Percentiles rank a stretch among this genome's conserved stretches.
Conservation (phyloP, 2,113 vertebrate genomes). For the Rostratula benghalensis region DNA sequence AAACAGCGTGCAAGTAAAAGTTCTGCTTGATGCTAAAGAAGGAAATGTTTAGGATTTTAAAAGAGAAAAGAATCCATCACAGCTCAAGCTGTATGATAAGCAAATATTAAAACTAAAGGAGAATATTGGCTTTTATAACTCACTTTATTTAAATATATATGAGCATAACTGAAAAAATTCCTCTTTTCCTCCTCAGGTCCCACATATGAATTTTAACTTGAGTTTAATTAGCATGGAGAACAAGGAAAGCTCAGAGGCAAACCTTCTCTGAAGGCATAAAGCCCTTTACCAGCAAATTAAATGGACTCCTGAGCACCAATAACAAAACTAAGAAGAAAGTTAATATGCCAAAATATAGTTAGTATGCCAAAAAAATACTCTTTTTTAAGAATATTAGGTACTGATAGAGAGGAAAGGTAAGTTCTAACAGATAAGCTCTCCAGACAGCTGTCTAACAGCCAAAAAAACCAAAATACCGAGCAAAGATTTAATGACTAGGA, state of each 20-base stretch:
- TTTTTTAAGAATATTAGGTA: background rate
- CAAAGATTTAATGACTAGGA: background rate
- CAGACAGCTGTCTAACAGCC: background rate
- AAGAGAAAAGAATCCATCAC: background rate
- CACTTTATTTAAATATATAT: background rate
- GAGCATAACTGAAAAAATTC: background rate
- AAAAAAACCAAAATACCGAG: background rate
- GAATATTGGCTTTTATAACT: background rate
- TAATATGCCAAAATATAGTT: background rate
- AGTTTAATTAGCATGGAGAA: background rate
- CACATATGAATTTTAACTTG: background rate
- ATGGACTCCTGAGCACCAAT: background rate
- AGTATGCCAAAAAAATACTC: background rate
- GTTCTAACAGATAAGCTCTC: background rate
- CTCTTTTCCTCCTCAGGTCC: background rate
- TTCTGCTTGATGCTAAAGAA: background rate
- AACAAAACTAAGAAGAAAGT: background rate
- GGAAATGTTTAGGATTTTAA: background rate
- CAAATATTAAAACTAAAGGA: background rate
- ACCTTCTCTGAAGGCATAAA: background rate
- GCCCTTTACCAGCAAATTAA: background rate
- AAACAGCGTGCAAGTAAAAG: background rate
- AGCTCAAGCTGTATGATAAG: background rate
- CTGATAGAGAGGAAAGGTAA: background rate
- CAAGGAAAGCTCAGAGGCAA: background rate